Conservation (phyloP, 2,113 vertebrate genomes). For the Microcebus murinus region DNA sequence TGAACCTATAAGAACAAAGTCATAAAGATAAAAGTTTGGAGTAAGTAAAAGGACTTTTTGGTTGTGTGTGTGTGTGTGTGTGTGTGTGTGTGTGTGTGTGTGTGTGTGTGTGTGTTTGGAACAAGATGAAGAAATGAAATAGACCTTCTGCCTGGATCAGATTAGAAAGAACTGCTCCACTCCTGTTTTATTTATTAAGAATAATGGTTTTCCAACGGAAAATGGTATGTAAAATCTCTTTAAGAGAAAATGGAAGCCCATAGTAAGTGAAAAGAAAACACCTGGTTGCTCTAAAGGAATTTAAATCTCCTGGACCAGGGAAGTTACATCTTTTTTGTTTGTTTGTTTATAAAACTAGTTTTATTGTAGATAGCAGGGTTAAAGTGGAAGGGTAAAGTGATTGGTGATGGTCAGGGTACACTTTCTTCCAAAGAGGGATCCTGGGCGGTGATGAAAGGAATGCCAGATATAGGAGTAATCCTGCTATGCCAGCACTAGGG, state of each 20-base stretch:
- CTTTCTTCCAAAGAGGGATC: no score
- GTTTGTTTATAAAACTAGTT: no score
- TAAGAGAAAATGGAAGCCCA: neutral
- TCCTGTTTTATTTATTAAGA: neutral
- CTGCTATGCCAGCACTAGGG: no score
- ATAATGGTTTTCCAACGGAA: slow-evolving; percentile 9
- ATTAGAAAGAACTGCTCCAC: neutral
- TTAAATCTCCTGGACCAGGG: neutral
- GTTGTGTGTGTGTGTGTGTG: neutral
- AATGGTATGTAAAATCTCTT: neutral
- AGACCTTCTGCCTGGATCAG: neutral
- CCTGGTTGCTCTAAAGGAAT: neutral
- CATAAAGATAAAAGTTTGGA: neutral
- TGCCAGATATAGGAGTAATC: no score
- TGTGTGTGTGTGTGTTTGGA: neutral
- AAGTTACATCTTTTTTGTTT: neutral
- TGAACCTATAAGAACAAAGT: neutral
- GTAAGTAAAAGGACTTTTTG: neutral
- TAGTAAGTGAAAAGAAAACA: neutral
- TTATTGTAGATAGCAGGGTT: no score
- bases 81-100: no score
- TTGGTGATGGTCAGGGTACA: no score
- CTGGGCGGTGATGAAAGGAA: no score
- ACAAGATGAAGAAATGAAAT: neutral
- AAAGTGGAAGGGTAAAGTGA: no score